Percentiles rank a stretch among this genome's conserved stretches.
These are phyloP conservation scores for Crotalus viridis DNA, from an alignment of 2,113 vertebrate species.

Conservation along the genomic window DNA sequence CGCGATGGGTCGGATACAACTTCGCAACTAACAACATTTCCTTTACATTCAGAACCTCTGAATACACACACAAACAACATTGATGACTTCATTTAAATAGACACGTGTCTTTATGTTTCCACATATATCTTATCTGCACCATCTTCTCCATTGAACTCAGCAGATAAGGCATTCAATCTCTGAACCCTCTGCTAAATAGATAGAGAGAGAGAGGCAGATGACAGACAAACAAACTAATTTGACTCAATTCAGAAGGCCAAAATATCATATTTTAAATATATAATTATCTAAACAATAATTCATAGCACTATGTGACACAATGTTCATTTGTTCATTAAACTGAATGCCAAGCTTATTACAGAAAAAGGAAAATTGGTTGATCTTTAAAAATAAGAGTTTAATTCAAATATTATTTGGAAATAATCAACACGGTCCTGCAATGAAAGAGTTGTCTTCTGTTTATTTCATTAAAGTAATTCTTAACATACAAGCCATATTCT, in stretches of 20 bases:
- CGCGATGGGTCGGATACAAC: no score
- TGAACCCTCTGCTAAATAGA: neutral
- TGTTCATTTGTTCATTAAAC: neutral
- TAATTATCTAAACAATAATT: neutral
- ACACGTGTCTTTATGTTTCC: neutral
- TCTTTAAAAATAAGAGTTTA: neutral
- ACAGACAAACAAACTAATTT: neutral
- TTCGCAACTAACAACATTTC: no score
- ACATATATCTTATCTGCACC: neutral
- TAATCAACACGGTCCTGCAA: neutral
- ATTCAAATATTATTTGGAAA: neutral
- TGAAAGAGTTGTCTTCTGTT: neutral
- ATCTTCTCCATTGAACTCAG: neutral
- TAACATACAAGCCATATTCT: neutral
- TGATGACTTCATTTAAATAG: neutral
- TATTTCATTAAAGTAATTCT: neutral
- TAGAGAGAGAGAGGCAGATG: no score
- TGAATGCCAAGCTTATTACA: neutral
- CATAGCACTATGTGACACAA: neutral
- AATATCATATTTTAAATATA: neutral
- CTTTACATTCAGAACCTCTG: neutral
- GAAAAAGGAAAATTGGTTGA: fast-evolving
- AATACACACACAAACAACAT: neutral
- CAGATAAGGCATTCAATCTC: neutral
- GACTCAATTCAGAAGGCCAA: neutral